Conservation (phyloP, 2,888 invertebrate genomes). For the Steromphala cineraria region DNA sequence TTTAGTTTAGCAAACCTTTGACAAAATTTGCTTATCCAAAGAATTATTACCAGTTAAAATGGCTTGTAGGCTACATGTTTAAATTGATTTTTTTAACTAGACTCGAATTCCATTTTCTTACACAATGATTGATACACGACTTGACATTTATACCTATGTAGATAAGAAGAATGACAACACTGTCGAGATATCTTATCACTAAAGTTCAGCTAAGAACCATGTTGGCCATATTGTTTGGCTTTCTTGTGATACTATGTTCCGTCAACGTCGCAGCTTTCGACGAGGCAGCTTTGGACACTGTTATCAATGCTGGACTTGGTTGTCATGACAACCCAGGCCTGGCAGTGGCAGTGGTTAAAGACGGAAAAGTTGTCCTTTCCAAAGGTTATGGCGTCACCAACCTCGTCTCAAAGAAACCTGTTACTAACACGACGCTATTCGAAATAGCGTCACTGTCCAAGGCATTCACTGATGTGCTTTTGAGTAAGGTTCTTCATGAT, state of each 20-base stretch:
- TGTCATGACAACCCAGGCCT: conserved; percentile 45
- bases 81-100: no score
- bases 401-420: conserved; percentile 33
- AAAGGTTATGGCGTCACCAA: conserved; percentile 46
- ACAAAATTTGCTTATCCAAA: no score
- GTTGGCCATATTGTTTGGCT: background rate
- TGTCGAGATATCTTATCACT: background rate
- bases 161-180: no score
- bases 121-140: no score
- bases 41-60: no score
- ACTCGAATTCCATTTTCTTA: no score
- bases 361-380: conserved; percentile 36
- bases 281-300: background rate
- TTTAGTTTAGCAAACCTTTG: no score
- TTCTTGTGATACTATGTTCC: background rate
- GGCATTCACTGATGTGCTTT: conserved; percentile 47
- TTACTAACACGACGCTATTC: conserved; percentile 49
- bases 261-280: background rate
- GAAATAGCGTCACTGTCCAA: conserved; percentile 54
- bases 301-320: background rate
- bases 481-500: conserved; percentile 41
- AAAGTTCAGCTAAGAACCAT: background rate
- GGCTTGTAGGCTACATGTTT: no score
- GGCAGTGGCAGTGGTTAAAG: conserved; percentile 42
- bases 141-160: no score